A percentile compares a stretch with the other conserved stretches of the same genome.
phyloP scores from a whole-genome alignment of 2,888 invertebrate genomes.

The Brachylomia viminalis region DNA sequence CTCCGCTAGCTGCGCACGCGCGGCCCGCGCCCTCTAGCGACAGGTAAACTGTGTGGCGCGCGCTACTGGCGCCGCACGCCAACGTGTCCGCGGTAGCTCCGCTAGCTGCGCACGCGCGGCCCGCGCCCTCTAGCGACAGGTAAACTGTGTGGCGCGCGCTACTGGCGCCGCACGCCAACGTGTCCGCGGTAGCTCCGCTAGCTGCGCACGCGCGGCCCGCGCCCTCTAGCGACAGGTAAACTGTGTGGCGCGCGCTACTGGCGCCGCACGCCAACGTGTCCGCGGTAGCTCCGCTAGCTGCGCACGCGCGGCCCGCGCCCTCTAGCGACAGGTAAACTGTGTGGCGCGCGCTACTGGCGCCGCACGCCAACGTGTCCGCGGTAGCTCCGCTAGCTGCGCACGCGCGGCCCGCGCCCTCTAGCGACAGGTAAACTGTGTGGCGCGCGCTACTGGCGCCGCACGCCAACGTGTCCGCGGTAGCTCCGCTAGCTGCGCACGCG shows the following conservation, averaged over 20 bases:
- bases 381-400: constrained; percentile 71
- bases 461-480: constrained; percentile 75
- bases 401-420: constrained; percentile 59
- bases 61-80: too few relatives aligned
- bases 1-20: too few relatives aligned
- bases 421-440: constrained; percentile 69
- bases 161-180: constrained; percentile 2
- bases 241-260: constrained; percentile 70
- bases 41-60: too few relatives aligned
- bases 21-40: too few relatives aligned
- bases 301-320: constrained; percentile 66
- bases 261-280: constrained; percentile 81
- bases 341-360: constrained; percentile 76
- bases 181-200: background rate
- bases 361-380: constrained; percentile 78
- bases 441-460: constrained; percentile 80
- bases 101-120: too few relatives aligned
- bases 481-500: constrained; percentile 70
- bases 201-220: background rate
- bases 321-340: constrained; percentile 70
- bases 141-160: background rate
- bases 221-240: too few relatives aligned
- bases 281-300: constrained; percentile 70
- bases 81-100: too few relatives aligned
- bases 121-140: too few relatives aligned